phyloP scores from a whole-genome alignment of 1,140 invertebrate species.

The Myzus persicae region DNA sequence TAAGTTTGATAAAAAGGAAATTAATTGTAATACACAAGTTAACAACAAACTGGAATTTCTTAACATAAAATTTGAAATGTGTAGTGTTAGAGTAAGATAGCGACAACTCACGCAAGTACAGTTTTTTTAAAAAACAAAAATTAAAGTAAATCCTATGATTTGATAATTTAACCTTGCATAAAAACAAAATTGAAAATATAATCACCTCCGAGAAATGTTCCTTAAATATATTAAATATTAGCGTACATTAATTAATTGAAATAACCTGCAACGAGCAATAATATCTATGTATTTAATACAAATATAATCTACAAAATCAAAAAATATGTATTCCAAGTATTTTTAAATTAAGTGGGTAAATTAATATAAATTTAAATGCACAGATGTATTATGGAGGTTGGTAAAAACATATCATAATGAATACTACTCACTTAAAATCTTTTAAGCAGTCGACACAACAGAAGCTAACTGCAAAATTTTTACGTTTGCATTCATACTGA shows the following conservation, averaged over 20 bases:
- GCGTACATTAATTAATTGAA: not conserved
- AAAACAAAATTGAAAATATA: no score
- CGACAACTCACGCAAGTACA: not conserved
- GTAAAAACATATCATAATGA: not conserved
- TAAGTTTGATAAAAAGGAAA: not conserved
- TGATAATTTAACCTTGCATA: no score
- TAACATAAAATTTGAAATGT: not conserved
- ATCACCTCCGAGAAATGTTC: not conserved
- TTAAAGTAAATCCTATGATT: not conserved
- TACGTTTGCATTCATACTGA: slow-evolving; percentile 72
- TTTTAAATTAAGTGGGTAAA: no score
- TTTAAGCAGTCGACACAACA: slow-evolving; percentile 92
- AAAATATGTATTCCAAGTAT: not conserved
- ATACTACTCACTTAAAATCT: slow-evolving; percentile 78
- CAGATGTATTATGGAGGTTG: no score
- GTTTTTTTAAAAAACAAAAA: not conserved
- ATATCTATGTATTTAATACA: not conserved
- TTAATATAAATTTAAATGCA: no score
- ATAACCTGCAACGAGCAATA: not conserved
- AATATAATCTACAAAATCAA: not conserved
- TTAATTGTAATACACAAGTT: not conserved
- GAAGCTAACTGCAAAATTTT: slow-evolving; percentile 67
- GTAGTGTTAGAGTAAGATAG: not conserved
- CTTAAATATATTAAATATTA: not conserved
- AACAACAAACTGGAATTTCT: not conserved